Base-by-base conservation (phyloP, 2,888 invertebrate genomes). In the Steinernema hermaphroditum region DNA sequence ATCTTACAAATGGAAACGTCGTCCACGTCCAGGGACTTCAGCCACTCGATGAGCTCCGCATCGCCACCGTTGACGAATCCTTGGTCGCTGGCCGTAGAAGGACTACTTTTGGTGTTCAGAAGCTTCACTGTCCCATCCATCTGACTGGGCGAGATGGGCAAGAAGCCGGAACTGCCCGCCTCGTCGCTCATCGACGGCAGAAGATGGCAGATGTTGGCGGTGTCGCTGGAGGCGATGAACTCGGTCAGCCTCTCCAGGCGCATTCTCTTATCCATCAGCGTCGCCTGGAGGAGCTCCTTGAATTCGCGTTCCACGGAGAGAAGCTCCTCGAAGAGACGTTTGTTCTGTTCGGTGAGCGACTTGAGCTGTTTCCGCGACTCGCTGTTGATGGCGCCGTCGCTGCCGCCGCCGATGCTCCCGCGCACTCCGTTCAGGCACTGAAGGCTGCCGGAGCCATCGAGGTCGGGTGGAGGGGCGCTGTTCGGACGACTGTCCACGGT, bases 231-330 rank as follows among this genome's bases (percentile, higher is more conserved):
- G 32, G 32, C 62, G 2, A 62, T 29, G 32, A 29, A 62, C 32
- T 62, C 86, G 83, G 83, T 81, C 19, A 93, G 87, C 19, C 91
- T 88, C 79, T 90, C 89, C 27, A 91, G 89, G 83, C 91, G 91
- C 24, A 89, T 84, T 83, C 90, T 91, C 85, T 92, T 92, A 75
- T 92, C 92, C 72, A 91, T 91, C 1, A 93, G 83, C 83, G 91
- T 90, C 76, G 91, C 90, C 83, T 91, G 91, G 68, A 94, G 88
- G 70, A 93, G 87, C 24, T 89, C 88, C 79, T 93, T 92, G 87
- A 92, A 92, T 43, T 91, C 90, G 83, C 91, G 91, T 82, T 93
- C 92, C 70, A 90, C 90, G 41, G 93, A 93, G 68, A 93, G 81
- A 37, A 94, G 88, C 79, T 93, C 93, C 82, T 92, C 91, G 76